These are phyloP conservation scores for Drosophila anomelani DNA, from an alignment of 2,888 invertebrate genomes.

Conservation along the genomic window DNA sequence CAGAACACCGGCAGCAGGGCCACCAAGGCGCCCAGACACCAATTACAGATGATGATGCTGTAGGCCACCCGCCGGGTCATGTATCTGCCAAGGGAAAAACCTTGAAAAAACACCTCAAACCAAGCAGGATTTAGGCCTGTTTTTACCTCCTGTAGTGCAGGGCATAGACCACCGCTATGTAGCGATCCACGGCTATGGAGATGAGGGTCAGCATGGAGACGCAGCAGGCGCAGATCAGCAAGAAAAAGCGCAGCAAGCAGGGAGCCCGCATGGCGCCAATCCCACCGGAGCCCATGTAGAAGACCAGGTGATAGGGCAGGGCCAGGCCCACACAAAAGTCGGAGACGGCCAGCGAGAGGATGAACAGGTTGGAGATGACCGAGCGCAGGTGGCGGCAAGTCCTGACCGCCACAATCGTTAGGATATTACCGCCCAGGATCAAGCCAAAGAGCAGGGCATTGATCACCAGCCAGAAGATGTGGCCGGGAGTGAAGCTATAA, in stretches of 20 bases:
- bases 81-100: slow-evolving; percentile 77
- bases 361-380: slow-evolving; percentile 91
- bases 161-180: slow-evolving; percentile 92
- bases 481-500: slow-evolving; percentile 41
- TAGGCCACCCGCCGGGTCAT: slow-evolving; percentile 89
- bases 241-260: slow-evolving; percentile 90
- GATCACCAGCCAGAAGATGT: slow-evolving; percentile 87
- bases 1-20: slow-evolving; percentile 91
- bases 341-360: slow-evolving; percentile 91
- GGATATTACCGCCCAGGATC: slow-evolving; percentile 90
- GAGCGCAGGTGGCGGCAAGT: slow-evolving; percentile 89
- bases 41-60: slow-evolving; percentile 88
- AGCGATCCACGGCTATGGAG: slow-evolving; percentile 92
- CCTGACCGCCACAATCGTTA: slow-evolving; percentile 91
- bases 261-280: slow-evolving; percentile 87
- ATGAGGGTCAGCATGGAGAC: slow-evolving; percentile 92
- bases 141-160: slow-evolving; percentile 88
- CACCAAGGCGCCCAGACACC: slow-evolving; percentile 88
- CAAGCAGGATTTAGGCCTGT: slow-evolving; percentile 31
- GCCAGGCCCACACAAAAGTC: slow-evolving; percentile 92
- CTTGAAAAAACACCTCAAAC: not conserved
- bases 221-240: slow-evolving; percentile 91
- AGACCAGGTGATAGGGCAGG: slow-evolving; percentile 91
- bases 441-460: slow-evolving; percentile 88
- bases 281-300: slow-evolving; percentile 88